Percentiles rank a stretch among this genome's conserved stretches.
phyloP scores from a whole-genome alignment of 2,888 invertebrate genomes.

The Metellina segmentata region DNA sequence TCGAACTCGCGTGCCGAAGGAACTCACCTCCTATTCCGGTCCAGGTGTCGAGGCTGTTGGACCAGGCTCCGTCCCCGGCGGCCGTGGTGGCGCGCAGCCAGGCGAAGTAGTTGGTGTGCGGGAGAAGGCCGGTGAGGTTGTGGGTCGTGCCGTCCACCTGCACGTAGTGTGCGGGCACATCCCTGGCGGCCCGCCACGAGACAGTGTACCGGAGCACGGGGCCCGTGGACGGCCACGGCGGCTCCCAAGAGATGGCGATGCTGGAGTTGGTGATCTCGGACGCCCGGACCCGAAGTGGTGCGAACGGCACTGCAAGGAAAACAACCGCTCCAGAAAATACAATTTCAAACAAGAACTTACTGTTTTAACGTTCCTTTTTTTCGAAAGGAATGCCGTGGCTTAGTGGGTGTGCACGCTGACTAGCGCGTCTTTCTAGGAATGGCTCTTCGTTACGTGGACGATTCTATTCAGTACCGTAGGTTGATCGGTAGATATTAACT shows the following conservation, averaged over 20 bases:
- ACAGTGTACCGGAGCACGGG: conserved; percentile 33
- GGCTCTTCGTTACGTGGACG: too few species aligned
- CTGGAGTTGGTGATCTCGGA: neutral
- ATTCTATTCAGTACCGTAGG: too few species aligned
- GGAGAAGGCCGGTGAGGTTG: neutral
- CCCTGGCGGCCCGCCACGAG: neutral
- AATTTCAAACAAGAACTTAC: too few species aligned
- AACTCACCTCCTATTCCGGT: conserved; percentile 41
- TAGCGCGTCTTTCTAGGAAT: too few species aligned
- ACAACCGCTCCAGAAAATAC: neutral
- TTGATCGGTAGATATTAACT: too few species aligned
- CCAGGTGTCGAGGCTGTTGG: neutral
- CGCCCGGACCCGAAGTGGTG: neutral
- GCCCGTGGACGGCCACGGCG: conserved; percentile 13
- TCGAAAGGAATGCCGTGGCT: too few species aligned
- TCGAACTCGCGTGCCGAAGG: too few species aligned
- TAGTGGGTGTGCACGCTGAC: too few species aligned
- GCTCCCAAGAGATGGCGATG: conserved; percentile 34
- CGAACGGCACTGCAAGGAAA: conserved; percentile 39
- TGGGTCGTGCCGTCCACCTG: neutral
- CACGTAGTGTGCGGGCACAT: neutral
- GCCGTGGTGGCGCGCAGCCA: conserved; percentile 14
- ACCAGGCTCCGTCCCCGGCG: conserved; percentile 47
- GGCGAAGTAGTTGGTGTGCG: conserved; percentile 32
- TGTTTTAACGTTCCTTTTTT: too few species aligned